Conservation (phyloP, 1,140 invertebrate genomes). For the Tenebrio molitor region DNA sequence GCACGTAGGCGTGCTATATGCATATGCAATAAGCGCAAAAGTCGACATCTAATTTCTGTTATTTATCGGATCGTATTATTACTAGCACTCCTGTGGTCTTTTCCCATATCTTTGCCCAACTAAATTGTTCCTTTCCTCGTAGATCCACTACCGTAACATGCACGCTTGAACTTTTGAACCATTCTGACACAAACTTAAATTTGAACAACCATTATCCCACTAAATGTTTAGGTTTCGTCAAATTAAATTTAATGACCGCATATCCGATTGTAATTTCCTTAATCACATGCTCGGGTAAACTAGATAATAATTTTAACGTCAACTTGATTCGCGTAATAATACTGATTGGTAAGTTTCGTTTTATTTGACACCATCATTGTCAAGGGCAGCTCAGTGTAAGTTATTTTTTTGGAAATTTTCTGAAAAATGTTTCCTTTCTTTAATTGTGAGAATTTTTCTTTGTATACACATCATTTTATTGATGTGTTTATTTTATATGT, state of each 20-base stretch:
- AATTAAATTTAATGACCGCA: conserved; percentile 43
- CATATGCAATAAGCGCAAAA: conserved; percentile 53
- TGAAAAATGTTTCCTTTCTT: no score
- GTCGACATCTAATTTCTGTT: conserved; percentile 56
- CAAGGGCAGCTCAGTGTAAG: not conserved
- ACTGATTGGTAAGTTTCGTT: not conserved
- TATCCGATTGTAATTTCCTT: conserved; percentile 44
- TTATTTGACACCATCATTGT: conserved; percentile 1
- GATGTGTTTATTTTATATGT: conserved; percentile 37
- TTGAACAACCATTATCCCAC: not conserved
- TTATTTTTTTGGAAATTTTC: not conserved
- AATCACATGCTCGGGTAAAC: conserved; percentile 47
- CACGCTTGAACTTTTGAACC: conserved; percentile 40
- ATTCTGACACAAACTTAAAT: conserved; percentile 26
- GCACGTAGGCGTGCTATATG: conserved; percentile 51
- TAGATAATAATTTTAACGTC: conserved; percentile 41
- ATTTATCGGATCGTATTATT: conserved; percentile 54
- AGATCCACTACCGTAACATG: conserved; percentile 5
- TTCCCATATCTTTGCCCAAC: conserved; percentile 38
- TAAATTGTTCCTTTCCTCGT: conserved; percentile 32
- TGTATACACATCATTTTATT: conserved; percentile 16
- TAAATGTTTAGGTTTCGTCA: conserved; percentile 37
- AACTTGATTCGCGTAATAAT: conserved; percentile 14
- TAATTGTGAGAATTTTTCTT: no score
- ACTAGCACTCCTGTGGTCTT: conserved; percentile 48